Evolutionary conservation across 2,797 vertebrate genomes (phyloP).

Genomic region (Tympanoctomys barrerae): DNA sequence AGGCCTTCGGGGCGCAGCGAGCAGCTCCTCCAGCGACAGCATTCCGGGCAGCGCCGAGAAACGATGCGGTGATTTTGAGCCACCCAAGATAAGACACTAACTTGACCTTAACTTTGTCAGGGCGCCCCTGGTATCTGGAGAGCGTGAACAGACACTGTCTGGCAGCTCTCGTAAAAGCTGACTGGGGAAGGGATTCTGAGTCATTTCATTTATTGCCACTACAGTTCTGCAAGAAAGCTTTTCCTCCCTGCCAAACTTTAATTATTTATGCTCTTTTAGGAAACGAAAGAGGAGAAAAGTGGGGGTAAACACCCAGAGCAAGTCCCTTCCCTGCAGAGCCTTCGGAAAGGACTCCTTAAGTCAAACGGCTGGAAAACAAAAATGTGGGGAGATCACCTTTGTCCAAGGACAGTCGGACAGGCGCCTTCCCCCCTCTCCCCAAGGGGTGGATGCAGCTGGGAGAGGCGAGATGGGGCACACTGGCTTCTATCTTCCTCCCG

Average conservation of each 20-base stretch:
- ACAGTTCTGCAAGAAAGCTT: conserved; percentile 92
- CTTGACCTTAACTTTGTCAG: conserved; percentile 99
- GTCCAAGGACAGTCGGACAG: conserved; percentile 75
- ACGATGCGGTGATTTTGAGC: conserved; percentile 88
- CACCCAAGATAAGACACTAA: conserved; percentile 94
- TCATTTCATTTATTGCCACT: conserved; percentile 93
- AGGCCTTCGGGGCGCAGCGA: conserved; percentile 52
- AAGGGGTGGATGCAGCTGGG: conserved; percentile 63
- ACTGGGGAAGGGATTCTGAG: conserved; percentile 92
- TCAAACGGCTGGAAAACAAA: conserved; percentile 57
- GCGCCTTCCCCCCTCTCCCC: conserved; percentile 6
- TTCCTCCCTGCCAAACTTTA: conserved; percentile 92
- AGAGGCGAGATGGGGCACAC: conserved; percentile 67
- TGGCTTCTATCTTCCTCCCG: conserved; percentile 10
- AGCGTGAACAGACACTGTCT: conserved; percentile 92
- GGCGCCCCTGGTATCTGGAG: conserved; percentile 93
- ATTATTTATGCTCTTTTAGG: conserved; percentile 92
- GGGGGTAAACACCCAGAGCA: conserved; percentile 85
- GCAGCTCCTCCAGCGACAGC: conserved; percentile 61
- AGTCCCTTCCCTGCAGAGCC: conserved; percentile 67
- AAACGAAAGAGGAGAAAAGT: conserved; percentile 84
- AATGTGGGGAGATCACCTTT: conserved; percentile 83
- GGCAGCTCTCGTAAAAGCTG: conserved; percentile 92
- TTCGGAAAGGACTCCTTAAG: conserved; percentile 63
- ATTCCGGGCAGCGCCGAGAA: conserved; percentile 74